Evolutionary conservation across 2,113 vertebrate genomes (phyloP).

Genomic region (Colistium nudipinnis): DNA sequence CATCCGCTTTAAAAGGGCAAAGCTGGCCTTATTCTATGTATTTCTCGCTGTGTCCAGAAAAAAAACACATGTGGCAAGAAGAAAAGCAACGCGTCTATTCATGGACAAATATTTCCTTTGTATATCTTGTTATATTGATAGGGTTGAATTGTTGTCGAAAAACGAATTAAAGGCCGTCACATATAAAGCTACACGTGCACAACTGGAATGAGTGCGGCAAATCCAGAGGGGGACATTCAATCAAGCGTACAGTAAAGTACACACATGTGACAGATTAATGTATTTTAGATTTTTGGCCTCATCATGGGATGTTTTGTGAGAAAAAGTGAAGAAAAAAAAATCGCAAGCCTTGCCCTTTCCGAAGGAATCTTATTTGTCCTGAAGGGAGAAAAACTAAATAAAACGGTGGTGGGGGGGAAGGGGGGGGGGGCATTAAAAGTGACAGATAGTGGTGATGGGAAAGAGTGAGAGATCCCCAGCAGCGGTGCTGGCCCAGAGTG

Average conservation of each 20-base stretch:
- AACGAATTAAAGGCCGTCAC: too few relatives aligned
- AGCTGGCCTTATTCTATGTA: background rate
- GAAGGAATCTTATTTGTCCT: background rate
- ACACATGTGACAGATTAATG: background rate
- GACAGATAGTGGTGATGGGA: conserved; percentile 25
- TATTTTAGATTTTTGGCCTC: background rate
- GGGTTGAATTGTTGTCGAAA: too few relatives aligned
- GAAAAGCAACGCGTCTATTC: too few relatives aligned
- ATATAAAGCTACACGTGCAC: too few relatives aligned
- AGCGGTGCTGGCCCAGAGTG: conserved; percentile 67
- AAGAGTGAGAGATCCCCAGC: conserved; percentile 56
- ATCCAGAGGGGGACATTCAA: background rate
- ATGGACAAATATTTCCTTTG: too few relatives aligned
- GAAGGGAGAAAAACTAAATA: conserved; percentile 5
- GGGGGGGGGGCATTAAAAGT: conserved; percentile 13
- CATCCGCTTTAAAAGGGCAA: background rate
- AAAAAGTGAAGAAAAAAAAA: background rate
- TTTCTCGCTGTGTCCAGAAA: background rate
- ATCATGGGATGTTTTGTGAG: background rate
- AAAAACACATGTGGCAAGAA: too few relatives aligned
- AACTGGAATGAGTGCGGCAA: background rate
- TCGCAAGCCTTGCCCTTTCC: background rate
- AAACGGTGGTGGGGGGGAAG: background rate
- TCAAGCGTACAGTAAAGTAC: background rate
- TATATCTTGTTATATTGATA: too few relatives aligned